Evolutionary conservation across 2,888 invertebrate species (phyloP), one percentile per base, ranked within the genome.

Genomic region (Drosophila mimica): DNA sequence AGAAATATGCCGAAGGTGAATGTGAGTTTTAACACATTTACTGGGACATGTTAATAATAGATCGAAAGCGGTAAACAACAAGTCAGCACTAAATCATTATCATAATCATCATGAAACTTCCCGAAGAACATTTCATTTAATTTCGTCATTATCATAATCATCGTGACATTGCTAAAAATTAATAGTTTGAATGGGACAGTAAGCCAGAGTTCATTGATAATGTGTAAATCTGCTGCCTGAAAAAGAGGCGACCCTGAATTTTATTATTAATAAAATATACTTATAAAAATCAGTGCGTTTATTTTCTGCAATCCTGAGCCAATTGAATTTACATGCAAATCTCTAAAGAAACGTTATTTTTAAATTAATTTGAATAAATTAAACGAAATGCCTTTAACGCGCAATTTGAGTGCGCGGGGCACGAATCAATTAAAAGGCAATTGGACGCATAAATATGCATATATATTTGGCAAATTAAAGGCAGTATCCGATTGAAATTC

Each of bases 21-120:
- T 83, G 83, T 74, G 84, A 83, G 82, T 69, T 52, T 38, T 70
- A 66, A 68, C 87, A 83, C 77, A 87, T 86, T 79, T 61, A 7
- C 76, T 48, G 60, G 40, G 69, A 73, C 54, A 83, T 70, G 57
- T 83, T 79, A 77, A 74, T 83, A 86, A 81, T 83, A 81, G 73
- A 83, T 66, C 11, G n/a, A 30, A 48, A 17, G 38, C 20, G 43
- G 40, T 52, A 66, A 66, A 69, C 65, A 68, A 62, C 69, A 64
- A 59, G 6, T 25, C 59, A 49, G 53, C 51, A 46, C 28, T 33
- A 31, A 63, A 67, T 53, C 34, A 34, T 40, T 8, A 57, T 30
- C n/a, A 31, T 38, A 13, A 15, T 30, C 8, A 54, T 48, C 43
- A 51, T 72, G 64, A 76, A 64, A 69, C 53, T 56, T 66, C 57